Base-by-base conservation (phyloP, 2,113 vertebrate genomes). In the Empidonax traillii region DNA sequence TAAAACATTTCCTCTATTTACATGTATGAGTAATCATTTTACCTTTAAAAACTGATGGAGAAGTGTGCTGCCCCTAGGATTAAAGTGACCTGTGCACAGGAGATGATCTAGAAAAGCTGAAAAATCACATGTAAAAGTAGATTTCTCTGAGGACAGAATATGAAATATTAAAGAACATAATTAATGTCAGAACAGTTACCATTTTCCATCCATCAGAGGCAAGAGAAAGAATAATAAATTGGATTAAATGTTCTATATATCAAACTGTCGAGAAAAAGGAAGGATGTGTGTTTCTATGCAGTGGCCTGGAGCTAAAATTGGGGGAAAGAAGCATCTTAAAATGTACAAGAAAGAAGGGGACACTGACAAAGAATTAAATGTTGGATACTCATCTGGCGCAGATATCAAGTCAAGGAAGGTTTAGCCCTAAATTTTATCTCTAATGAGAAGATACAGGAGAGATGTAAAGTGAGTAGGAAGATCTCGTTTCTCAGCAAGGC, bases 141-240 rank as follows among this genome's bases (percentile, higher is more conserved):
- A 90, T 75, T 80, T 87, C 14, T 82, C 37, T 82, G 51, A 62
- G 52, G 27, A 78, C 8, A 78, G 33, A 47, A 59, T 65, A 81
- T 74, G 33, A 93, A 88, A 78, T 92, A 81, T 78, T 75, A 63
- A 94, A 87, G 6, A 59, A 76, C 41, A n/a, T 69, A 71, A 46
- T 69, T 73, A 66, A 74, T 80, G 49, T 77, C 55, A 90, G 33
- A 80, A 71, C 23, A 71, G 63, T 68, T 79, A 82, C 37, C 18
- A 79, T 86, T 85, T 90, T 53, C 51, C 94, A 33, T 39, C n/a
- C 62, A 27, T 66, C 44, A 71, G 5, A 65, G 33, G 51, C 19
- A 87, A 67, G 41, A 63, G 44, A 43, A 89, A 59, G 41, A 76
- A 91, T 14, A 5, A 72, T 76, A 87, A 58, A 87, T 39, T 37